Evolutionary conservation across 2,888 invertebrate genomes (phyloP).

Genomic region (Mesopsocus fuscifrons): DNA sequence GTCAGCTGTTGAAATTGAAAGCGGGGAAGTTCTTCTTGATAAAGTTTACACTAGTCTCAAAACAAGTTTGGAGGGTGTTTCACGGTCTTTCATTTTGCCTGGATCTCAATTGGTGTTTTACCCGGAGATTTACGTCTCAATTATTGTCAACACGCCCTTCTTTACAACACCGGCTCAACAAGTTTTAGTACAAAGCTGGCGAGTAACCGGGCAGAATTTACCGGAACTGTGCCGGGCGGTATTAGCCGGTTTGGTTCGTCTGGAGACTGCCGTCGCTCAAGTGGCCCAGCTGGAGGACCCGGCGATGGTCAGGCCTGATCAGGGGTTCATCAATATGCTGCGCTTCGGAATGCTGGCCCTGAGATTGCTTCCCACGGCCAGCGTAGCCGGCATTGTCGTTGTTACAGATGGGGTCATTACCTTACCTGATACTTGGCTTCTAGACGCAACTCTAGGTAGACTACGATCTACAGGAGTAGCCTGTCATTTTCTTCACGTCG

Average conservation of each 20-base stretch:
- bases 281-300: conserved; percentile 33
- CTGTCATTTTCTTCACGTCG: conserved; percentile 55
- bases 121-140: conserved; percentile 51
- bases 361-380: conserved; percentile 52
- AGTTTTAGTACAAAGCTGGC: conserved; percentile 49
- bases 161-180: conserved; percentile 48
- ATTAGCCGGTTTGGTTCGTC: conserved; percentile 33
- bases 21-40: conserved; percentile 39
- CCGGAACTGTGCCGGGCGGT: conserved; percentile 35
- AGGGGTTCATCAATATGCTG: conserved; percentile 55
- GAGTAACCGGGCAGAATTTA: conserved; percentile 37
- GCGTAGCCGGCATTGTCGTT: conserved; percentile 46
- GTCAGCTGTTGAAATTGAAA: conserved; percentile 41
- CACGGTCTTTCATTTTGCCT: conserved; percentile 41
- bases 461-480: conserved; percentile 50
- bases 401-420: conserved; percentile 56
- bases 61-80: conserved; percentile 33
- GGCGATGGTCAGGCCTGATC: conserved; percentile 42
- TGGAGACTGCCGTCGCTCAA: conserved; percentile 39
- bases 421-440: conserved; percentile 47
- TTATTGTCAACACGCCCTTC: conserved; percentile 59
- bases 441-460: conserved; percentile 51
- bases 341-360: conserved; percentile 55
- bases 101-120: conserved; percentile 38
- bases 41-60: conserved; percentile 36